Percentiles rank a stretch among this genome's conserved stretches.
Evolutionary conservation across 2,113 vertebrate genomes (phyloP).

Genomic region (Cisticola juncidis): DNA sequence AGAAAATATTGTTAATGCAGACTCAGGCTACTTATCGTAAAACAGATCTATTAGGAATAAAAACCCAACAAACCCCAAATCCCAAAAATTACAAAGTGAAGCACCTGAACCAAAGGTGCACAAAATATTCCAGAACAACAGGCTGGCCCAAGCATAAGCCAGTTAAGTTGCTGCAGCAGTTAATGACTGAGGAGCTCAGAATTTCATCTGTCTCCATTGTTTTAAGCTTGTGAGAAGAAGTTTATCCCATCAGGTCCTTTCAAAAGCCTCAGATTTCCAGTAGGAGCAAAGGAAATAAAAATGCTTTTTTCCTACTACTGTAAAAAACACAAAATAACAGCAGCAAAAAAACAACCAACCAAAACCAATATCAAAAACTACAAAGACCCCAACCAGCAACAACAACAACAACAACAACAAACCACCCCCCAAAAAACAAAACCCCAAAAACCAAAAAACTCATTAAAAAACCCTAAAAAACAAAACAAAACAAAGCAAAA

Average conservation of each 20-base stretch:
- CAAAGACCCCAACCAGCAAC: not conserved
- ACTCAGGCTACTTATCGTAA: not conserved
- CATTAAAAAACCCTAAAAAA: not conserved
- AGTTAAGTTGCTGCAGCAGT: not conserved
- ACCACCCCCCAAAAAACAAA: too few species aligned
- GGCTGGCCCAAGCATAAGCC: not conserved
- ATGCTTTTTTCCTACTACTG: not conserved
- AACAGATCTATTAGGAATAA: not conserved
- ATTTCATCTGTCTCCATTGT: not conserved
- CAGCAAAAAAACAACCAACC: not conserved
- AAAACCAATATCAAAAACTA: not conserved
- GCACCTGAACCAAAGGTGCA: not conserved
- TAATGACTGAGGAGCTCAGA: not conserved
- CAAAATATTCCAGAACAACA: not conserved
- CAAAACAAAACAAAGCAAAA: not conserved
- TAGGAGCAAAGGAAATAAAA: not conserved
- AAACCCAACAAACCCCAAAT: not conserved
- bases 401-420: not conserved
- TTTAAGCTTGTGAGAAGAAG: not conserved
- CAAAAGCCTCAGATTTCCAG: not conserved
- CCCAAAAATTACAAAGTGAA: not conserved
- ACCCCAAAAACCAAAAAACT: too few species aligned
- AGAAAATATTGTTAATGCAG: not conserved
- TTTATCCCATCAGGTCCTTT: not conserved
- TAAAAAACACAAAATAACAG: not conserved